Base-by-base conservation (phyloP, 2,888 invertebrate genomes). In the Coenonympha arcania region DNA sequence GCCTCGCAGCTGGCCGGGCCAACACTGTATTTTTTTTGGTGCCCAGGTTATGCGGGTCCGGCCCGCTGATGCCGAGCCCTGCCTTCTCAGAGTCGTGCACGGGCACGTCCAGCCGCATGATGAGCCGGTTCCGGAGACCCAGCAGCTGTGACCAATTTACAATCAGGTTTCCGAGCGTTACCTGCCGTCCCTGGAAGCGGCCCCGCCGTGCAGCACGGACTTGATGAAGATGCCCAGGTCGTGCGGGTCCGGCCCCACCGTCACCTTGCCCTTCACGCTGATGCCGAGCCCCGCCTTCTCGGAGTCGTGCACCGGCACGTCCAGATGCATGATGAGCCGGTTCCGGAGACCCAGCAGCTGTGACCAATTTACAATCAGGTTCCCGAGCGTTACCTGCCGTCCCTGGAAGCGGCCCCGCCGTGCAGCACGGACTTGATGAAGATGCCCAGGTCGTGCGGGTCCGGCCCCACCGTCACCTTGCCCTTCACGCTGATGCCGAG, bases 201-300 rank as follows among this genome's bases (percentile, higher is more conserved):
- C 99, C 6, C 99, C 99, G 1, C 99, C 99, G 66, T 95, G 91
- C 56, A 99, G 90, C 20, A 98, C 96, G 60, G 94, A 95, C 80
- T 99, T 99, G 62, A 99, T 95, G 79, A 98, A 99, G 65, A 99
- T 98, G 28, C 99, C 99, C 60, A 97, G 83, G 77, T 98, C 98
- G 66, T 87, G 91, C 62, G 89, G 87, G 42, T 80, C 81, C 0
- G 71, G 50, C 0, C 84, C 86, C 5, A 87, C 87, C 0, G 88
- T 88, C 0, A 95, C 95, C 77, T 98, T 98, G 16, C 98, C 99
- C 77, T 99, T 99, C n/a, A 99, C 98, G 72, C 96, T 97, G 49
- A 99, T 96, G 41, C 95, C 99, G 1, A 99, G 88, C 0, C n/a
- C n/a, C 1, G 99, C 98, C 68, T 97, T 97, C 71, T 98, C 98